These are phyloP conservation scores for Otis tarda DNA, from an alignment of 2,113 vertebrate genomes.

Conservation along the genomic window DNA sequence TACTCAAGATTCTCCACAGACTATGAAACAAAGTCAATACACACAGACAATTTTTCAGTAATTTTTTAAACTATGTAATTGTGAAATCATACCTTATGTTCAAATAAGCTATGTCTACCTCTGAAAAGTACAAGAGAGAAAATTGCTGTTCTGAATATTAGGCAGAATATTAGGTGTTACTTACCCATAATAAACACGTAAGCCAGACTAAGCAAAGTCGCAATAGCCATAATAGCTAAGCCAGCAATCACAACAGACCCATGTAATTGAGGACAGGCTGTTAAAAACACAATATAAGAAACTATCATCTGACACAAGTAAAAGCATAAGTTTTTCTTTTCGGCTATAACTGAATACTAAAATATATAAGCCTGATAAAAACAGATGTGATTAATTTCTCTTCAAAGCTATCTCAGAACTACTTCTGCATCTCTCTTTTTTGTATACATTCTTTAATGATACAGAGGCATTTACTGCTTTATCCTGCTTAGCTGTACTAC, in stretches of 20 bases:
- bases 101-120: background rate
- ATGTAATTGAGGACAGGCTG: slow-evolving; percentile 69
- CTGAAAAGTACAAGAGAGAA: background rate
- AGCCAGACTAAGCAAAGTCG: slow-evolving; percentile 72
- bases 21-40: background rate
- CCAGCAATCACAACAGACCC: slow-evolving; percentile 76
- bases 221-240: slow-evolving; percentile 75
- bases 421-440: background rate
- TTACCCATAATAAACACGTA: slow-evolving; percentile 77
- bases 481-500: background rate
- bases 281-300: slow-evolving; percentile 24
- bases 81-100: background rate
- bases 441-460: background rate
- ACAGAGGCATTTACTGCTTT: background rate
- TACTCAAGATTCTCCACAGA: background rate
- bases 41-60: background rate
- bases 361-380: background rate
- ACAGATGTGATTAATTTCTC: background rate
- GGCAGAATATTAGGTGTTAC: slow-evolving; percentile 40
- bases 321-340: background rate
- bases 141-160: background rate
- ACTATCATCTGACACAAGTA: background rate
- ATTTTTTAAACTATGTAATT: background rate
- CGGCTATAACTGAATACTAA: background rate
- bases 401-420: background rate